Evolutionary conservation across 64 coral and sea anemone species (phyloP).

Genomic region (Stichodactyla helianthus): DNA sequence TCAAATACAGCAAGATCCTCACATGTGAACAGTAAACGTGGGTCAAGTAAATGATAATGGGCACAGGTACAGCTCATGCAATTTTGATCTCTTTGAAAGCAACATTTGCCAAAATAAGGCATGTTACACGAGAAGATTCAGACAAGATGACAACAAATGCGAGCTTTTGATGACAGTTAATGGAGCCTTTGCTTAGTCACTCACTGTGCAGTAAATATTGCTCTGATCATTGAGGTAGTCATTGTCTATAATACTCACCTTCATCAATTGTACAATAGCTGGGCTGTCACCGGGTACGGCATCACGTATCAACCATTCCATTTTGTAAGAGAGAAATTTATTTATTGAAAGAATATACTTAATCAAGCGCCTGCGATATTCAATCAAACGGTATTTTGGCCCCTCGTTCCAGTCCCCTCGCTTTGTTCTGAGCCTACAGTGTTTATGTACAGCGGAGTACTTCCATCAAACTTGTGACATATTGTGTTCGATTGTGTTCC

Average conservation of each 20-base stretch:
- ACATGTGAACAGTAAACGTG: neutral
- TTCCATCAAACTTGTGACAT: too few species aligned
- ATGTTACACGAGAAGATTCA: too few species aligned
- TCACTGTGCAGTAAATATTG: too few species aligned
- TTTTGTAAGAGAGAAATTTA: neutral
- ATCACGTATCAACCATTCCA: neutral
- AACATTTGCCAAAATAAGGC: too few species aligned
- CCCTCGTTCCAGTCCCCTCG: neutral
- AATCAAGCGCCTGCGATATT: neutral
- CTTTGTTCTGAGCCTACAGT: neutral
- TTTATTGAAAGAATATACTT: neutral
- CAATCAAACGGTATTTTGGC: neutral
- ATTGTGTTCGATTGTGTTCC: too few species aligned
- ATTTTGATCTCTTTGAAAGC: too few species aligned
- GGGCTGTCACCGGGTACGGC: neutral
- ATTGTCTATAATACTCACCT: neutral
- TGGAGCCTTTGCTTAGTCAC: too few species aligned
- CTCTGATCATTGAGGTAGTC: neutral
- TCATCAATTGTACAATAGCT: constrained; percentile 14
- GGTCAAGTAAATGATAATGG: neutral
- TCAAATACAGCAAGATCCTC: constrained; percentile 79
- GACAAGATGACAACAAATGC: too few species aligned
- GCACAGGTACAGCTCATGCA: too few species aligned
- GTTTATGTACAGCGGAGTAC: neutral
- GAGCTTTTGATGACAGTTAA: too few species aligned